phyloP scores from a whole-genome alignment of 2,797 vertebrate genomes.

The Halcyon badia region DNA sequence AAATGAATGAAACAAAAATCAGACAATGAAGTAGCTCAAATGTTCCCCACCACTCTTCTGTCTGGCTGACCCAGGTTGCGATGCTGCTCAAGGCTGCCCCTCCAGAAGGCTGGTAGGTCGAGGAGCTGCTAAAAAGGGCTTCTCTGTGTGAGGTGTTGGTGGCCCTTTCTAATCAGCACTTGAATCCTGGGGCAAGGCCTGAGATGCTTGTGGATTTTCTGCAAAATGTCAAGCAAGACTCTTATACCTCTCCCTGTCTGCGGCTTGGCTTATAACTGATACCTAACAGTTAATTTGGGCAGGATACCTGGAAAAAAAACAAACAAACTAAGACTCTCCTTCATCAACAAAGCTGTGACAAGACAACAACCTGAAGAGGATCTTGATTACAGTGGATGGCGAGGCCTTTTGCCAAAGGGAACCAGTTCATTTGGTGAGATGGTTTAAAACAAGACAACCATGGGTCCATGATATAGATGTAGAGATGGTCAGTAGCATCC shows the following conservation, averaged over 20 bases:
- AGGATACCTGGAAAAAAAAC: not conserved
- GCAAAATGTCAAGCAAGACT: not conserved
- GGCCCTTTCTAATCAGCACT: not conserved
- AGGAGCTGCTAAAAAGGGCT: not conserved
- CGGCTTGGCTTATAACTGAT: not conserved
- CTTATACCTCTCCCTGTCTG: not conserved
- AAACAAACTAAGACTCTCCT: not conserved
- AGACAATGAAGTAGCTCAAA: constrained; percentile 28
- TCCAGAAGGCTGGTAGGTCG: rapidly evolving
- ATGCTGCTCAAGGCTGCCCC: not conserved
- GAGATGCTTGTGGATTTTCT: not conserved
- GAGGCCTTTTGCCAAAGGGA: not conserved
- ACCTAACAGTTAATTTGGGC: not conserved
- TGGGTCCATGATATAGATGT: not conserved
- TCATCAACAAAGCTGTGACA: not conserved
- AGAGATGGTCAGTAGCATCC: not conserved
- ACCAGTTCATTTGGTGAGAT: not conserved
- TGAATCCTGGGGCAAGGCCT: not conserved
- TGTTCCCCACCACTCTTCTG: not conserved
- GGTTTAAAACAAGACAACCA: not conserved
- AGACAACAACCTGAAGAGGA: not conserved
- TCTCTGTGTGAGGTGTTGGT: not conserved
- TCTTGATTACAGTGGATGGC: rapidly evolving
- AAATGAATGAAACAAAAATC: constrained; percentile 61
- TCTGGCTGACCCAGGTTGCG: not conserved